phyloP scores from a whole-genome alignment of 2,888 invertebrate species.

The Operophtera brumata region DNA sequence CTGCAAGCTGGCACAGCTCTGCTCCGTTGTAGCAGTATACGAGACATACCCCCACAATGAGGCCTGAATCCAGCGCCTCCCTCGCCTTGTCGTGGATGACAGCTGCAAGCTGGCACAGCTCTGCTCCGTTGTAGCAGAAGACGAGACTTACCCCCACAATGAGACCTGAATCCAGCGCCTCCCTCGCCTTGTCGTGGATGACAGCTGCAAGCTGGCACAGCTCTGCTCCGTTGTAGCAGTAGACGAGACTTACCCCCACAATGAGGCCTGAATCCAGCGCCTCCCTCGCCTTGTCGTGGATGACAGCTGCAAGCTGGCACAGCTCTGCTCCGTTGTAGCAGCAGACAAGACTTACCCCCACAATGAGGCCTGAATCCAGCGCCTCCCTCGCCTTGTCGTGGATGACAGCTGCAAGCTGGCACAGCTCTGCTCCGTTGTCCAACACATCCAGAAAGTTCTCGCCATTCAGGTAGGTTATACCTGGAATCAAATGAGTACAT shows the following conservation, averaged over 20 bases:
- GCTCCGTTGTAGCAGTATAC: no score
- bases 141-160: no score
- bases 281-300: slow-evolving; percentile 87
- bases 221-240: no score
- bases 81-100: no score
- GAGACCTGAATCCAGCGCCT: no score
- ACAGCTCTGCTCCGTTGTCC: slow-evolving; percentile 91
- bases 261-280: slow-evolving; percentile 83
- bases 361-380: slow-evolving; percentile 81
- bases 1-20: no score
- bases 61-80: no score
- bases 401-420: slow-evolving; percentile 89
- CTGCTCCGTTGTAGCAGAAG: no score
- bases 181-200: no score
- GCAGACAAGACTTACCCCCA: slow-evolving; percentile 81
- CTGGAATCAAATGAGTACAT: slow-evolving; percentile 59
- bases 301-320: slow-evolving; percentile 89
- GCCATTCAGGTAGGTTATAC: slow-evolving; percentile 85
- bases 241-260: slow-evolving; percentile 81
- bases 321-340: slow-evolving; percentile 90
- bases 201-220: no score
- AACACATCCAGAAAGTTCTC: slow-evolving; percentile 90
- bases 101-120: no score
- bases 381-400: slow-evolving; percentile 87
- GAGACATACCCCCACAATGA: no score